Evolutionary conservation across 2,113 vertebrate genomes (phyloP).

Genomic region (Plecturocebus donacophilus): DNA sequence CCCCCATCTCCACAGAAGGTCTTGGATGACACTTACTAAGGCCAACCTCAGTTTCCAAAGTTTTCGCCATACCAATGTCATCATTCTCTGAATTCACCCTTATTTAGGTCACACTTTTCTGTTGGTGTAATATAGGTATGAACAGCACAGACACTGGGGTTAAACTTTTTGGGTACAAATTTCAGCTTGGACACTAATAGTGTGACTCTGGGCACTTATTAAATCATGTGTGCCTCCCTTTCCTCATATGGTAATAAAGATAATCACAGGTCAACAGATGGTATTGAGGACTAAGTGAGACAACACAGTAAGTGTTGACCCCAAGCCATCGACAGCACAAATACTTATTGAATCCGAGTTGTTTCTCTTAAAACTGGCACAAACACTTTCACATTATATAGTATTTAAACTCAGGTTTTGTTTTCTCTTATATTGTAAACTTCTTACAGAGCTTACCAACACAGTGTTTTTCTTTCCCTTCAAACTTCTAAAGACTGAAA

Average conservation of each 20-base stretch:
- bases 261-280: not conserved
- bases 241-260: not conserved
- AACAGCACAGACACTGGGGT: not conserved
- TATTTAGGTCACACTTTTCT: not conserved
- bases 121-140: not conserved
- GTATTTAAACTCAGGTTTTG: not conserved
- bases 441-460: not conserved
- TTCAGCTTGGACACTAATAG: not conserved
- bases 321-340: not conserved
- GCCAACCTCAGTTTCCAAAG: not conserved
- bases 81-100: not conserved
- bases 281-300: not conserved
- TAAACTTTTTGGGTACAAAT: not conserved
- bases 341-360: not conserved
- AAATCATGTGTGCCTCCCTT: not conserved
- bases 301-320: not conserved
- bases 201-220: not conserved
- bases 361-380: not conserved
- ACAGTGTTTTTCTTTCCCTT: not conserved
- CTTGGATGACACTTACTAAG: accelerated
- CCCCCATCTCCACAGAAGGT: not conserved
- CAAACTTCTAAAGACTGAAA: slow-evolving; percentile 20
- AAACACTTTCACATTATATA: not conserved
- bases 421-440: not conserved
- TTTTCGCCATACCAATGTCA: not conserved